Conservation (phyloP, 2,888 invertebrate species). For the Mythimna albipuncta region DNA sequence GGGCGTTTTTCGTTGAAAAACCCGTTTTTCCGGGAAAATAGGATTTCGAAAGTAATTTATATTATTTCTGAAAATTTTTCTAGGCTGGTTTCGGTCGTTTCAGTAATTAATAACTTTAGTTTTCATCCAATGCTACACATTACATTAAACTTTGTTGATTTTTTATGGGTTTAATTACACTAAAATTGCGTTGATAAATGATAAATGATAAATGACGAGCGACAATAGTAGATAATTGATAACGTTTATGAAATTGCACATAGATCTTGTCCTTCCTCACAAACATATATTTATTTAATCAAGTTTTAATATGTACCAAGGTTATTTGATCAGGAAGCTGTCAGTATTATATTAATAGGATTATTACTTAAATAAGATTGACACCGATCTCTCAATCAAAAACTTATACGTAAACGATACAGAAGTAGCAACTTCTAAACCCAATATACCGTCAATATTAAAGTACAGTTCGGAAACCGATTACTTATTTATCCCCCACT, state of each 20-base stretch:
- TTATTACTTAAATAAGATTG: constrained; percentile 2
- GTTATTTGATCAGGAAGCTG: background rate
- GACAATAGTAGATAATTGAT: background rate
- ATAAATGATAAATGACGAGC: background rate
- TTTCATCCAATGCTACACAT: background rate
- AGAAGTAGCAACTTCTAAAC: constrained; percentile 39
- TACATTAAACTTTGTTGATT: background rate
- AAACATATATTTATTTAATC: background rate
- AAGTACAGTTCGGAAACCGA: constrained; percentile 49
- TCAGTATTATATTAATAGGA: background rate
- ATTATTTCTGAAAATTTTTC: constrained; percentile 13
- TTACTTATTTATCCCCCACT: constrained; percentile 61
- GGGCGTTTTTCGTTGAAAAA: constrained; percentile 68
- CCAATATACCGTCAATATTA: constrained; percentile 54
- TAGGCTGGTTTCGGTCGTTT: background rate
- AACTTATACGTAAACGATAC: constrained; percentile 15
- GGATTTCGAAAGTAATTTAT: constrained; percentile 25
- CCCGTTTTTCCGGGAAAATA: constrained; percentile 65
- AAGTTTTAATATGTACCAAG: background rate
- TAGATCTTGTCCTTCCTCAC: background rate
- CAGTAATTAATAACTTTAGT: background rate
- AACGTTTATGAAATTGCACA: background rate
- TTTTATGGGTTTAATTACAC: background rate
- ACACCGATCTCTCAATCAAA: constrained; percentile 6
- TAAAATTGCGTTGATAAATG: background rate